phyloP scores from a whole-genome alignment of 2,113 vertebrate genomes.

The Calyptomena viridis region DNA sequence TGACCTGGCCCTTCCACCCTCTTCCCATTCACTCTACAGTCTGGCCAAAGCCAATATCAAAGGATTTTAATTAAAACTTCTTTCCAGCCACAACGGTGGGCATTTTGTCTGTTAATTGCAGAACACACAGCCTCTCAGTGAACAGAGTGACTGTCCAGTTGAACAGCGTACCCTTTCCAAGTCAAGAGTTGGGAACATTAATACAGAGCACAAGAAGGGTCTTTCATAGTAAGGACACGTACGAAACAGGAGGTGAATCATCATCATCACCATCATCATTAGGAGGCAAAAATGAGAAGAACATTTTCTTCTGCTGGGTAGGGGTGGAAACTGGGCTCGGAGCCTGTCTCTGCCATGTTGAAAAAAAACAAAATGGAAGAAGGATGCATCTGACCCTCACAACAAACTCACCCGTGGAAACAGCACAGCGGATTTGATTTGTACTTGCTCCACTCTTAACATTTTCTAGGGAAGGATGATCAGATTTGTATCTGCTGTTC shows the following conservation, averaged over 20 bases:
- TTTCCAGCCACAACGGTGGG: background rate
- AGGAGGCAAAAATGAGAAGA: background rate
- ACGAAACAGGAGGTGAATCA: background rate
- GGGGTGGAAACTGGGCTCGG: background rate
- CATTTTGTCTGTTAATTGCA: constrained; percentile 42
- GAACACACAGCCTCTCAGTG: constrained; percentile 4
- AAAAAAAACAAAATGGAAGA: background rate
- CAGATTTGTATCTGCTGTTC: background rate
- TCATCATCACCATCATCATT: background rate
- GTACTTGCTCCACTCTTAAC: background rate
- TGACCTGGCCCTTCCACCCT: background rate
- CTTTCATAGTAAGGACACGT: background rate
- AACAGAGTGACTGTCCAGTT: background rate
- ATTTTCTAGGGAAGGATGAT: background rate
- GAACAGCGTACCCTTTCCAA: background rate
- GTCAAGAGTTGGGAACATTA: constrained; percentile 11
- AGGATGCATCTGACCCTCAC: background rate
- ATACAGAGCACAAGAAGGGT: background rate
- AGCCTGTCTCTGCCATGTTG: background rate
- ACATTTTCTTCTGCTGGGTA: background rate
- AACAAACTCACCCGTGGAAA: background rate
- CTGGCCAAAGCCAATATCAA: constrained; percentile 2
- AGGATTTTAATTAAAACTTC: constrained; percentile 52
- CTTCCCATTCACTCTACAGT: background rate
- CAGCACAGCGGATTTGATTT: background rate